phyloP scores from a whole-genome alignment of 2,888 invertebrate genomes.

The Torymus texanus region DNA sequence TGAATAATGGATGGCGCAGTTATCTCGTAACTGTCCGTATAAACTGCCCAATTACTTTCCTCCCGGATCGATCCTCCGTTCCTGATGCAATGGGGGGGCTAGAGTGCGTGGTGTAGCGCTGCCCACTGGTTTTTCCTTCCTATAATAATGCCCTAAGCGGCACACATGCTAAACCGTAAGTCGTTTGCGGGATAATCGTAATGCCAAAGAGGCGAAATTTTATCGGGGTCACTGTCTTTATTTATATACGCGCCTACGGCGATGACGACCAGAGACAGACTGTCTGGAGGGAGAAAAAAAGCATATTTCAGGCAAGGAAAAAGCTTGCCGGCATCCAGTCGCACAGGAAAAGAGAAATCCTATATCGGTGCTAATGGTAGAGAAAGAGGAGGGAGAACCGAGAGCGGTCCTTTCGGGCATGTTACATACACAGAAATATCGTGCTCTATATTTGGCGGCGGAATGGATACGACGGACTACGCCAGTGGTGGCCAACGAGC shows the following conservation, averaged over 20 bases:
- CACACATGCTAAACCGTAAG: conserved; percentile 1
- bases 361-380: not conserved
- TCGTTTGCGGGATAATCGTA: conserved; percentile 25
- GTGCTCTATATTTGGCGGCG: not conserved
- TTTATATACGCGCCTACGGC: conserved; percentile 2
- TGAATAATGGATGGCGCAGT: conserved; percentile 59
- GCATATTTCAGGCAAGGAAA: conserved; percentile 24
- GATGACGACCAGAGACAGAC: not conserved
- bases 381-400: not conserved
- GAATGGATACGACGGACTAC: not conserved
- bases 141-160: conserved; percentile 50
- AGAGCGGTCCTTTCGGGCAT: not conserved
- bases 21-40: conserved; percentile 59
- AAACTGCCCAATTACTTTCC: conserved; percentile 60
- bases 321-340: conserved; percentile 4
- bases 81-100: too few relatives aligned
- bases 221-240: conserved; percentile 29
- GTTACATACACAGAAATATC: conserved; percentile 21
- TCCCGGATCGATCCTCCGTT: conserved; percentile 43
- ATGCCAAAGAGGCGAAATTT: conserved; percentile 4
- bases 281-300: not conserved
- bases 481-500: too few relatives aligned
- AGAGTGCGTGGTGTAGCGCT: too few relatives aligned
- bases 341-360: conserved; percentile 7
- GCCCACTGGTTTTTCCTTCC: conserved; percentile 50